Conservation (phyloP, 2,888 invertebrate genomes). For the Lepidocyrtinus sp. region DNA sequence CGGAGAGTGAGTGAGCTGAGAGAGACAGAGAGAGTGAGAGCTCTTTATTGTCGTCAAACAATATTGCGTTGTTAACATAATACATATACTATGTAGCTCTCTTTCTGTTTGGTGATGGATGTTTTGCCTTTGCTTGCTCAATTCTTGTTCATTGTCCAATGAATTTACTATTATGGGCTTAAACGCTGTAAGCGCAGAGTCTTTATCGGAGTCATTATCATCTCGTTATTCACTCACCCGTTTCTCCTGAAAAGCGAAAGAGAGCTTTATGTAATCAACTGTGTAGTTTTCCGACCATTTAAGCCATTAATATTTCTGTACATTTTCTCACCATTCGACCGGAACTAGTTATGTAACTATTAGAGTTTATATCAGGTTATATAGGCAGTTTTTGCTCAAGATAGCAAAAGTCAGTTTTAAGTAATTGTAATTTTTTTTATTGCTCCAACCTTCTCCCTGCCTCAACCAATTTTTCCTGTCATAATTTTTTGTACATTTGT, state of each 20-base stretch:
- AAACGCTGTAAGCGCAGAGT: no score
- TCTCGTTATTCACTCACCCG: neutral
- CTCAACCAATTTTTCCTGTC: slow-evolving; percentile 16
- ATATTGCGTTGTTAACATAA: slow-evolving; percentile 16
- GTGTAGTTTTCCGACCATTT: neutral
- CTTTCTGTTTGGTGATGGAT: slow-evolving; percentile 25
- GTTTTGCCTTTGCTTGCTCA: neutral
- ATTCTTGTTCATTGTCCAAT: neutral
- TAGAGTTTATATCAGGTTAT: no score
- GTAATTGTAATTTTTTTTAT: no score
- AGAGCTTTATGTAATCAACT: neutral
- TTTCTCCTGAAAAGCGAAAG: neutral
- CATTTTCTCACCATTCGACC: no score
- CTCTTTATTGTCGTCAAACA: slow-evolving; percentile 60
- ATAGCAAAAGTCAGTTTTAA: no score
- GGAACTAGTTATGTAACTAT: no score
- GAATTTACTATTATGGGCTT: neutral
- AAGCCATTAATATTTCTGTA: no score
- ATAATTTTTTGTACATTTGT: neutral
- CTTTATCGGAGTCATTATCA: neutral
- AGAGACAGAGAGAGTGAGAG: slow-evolving; percentile 35
- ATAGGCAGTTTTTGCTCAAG: no score
- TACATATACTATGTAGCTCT: slow-evolving; percentile 9
- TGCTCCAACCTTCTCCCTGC: neutral
- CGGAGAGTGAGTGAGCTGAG: neutral